Conservation (phyloP, 1,140 invertebrate species). For the Drosophila mayri region DNA sequence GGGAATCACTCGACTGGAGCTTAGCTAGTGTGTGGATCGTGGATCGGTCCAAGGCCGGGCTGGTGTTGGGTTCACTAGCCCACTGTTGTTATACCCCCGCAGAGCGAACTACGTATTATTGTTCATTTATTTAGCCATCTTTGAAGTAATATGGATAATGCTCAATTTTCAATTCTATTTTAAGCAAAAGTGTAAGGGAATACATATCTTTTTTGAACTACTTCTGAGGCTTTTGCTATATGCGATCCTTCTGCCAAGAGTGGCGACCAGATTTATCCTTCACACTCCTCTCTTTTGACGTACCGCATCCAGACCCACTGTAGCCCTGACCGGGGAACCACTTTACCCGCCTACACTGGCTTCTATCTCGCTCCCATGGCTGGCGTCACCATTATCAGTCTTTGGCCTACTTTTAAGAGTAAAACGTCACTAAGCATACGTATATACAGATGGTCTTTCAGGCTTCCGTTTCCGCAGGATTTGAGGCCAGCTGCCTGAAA, state of each 20-base stretch:
- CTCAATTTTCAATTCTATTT: too few relatives aligned
- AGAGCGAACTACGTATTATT: neutral
- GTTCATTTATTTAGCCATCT: neutral
- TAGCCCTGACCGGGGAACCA: neutral
- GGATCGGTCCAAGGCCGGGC: neutral
- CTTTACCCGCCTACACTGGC: neutral
- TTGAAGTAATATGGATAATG: too few relatives aligned
- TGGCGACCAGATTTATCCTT: too few relatives aligned
- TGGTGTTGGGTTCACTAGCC: neutral
- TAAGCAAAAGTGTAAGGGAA: too few relatives aligned
- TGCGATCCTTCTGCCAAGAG: too few relatives aligned
- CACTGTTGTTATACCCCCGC: neutral
- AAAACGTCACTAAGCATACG: neutral
- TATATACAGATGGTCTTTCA: too few relatives aligned
- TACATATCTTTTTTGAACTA: too few relatives aligned
- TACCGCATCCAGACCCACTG: too few relatives aligned
- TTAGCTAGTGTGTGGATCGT: neutral
- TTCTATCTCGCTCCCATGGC: neutral
- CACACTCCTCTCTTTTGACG: too few relatives aligned
- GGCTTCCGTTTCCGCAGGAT: neutral
- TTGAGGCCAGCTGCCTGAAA: neutral
- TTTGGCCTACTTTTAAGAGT: neutral
- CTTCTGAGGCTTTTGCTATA: too few relatives aligned
- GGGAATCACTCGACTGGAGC: neutral
- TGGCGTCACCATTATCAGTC: neutral